These are phyloP conservation scores for Lonchura striata DNA, from an alignment of 2,113 vertebrate species.

Conservation along the genomic window DNA sequence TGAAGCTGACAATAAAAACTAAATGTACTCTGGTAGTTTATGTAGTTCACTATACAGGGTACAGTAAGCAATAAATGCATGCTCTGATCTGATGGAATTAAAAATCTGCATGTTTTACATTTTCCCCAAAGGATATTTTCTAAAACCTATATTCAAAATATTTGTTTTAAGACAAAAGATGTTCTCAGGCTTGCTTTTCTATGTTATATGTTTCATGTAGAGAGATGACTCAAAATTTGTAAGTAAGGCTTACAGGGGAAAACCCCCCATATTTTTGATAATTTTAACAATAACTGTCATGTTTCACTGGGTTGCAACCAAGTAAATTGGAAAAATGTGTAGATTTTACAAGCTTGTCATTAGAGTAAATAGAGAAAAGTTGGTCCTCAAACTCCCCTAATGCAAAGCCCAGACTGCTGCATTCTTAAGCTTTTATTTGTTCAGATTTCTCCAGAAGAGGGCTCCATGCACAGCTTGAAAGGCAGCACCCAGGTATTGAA, in stretches of 20 bases:
- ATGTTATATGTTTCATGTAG: background rate
- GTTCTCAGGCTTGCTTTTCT: background rate
- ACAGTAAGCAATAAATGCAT: background rate
- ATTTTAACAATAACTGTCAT: background rate
- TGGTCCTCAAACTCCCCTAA: background rate
- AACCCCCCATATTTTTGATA: accelerated
- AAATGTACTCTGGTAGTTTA: background rate
- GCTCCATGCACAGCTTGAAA: slow-evolving; percentile 76
- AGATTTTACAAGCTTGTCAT: background rate
- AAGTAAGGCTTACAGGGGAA: background rate
- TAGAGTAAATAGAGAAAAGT: background rate
- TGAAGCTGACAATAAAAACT: background rate
- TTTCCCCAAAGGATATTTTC: background rate
- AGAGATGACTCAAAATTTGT: background rate
- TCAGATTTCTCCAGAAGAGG: slow-evolving; percentile 81
- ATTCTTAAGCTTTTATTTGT: slow-evolving; percentile 31
- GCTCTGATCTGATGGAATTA: background rate
- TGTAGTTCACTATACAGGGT: background rate
- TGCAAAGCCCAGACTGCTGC: background rate
- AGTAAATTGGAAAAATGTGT: background rate
- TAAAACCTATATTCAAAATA: background rate
- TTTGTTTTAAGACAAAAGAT: background rate
- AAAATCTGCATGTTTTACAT: background rate
- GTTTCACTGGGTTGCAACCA: background rate
- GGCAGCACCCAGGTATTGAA: slow-evolving; percentile 19